These are phyloP conservation scores for Stigmatopora argus DNA, from an alignment of 2,113 vertebrate genomes.

Conservation along the genomic window DNA sequence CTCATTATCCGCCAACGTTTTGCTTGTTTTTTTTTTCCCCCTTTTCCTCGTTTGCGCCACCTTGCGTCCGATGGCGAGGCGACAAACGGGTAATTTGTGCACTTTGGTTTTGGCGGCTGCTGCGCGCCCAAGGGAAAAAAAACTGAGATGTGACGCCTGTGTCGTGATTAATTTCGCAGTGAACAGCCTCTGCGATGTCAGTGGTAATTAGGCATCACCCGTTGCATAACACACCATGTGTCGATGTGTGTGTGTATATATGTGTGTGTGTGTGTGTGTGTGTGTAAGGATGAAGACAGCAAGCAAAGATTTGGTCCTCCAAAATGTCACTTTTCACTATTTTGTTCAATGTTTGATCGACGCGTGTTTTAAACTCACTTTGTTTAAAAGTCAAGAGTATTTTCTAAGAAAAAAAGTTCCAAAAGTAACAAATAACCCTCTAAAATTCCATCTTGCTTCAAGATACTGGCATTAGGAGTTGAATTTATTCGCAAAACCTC, in stretches of 20 bases:
- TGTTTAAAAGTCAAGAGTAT: too few species aligned
- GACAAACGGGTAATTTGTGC: conserved; percentile 48
- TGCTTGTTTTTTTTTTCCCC: conserved; percentile 5
- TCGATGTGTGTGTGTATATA: conserved; percentile 45
- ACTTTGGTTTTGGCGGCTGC: conserved; percentile 62
- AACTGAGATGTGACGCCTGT: conserved; percentile 66
- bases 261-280: conserved; percentile 5
- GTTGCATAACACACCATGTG: conserved; percentile 77
- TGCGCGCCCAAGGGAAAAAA: conserved; percentile 60
- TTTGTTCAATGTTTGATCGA: too few species aligned
- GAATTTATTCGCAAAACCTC: too few species aligned
- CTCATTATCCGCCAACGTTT: conserved; percentile 18
- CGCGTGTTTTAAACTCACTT: too few species aligned
- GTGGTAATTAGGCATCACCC: conserved; percentile 75
- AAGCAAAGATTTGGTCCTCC: conserved; percentile 13
- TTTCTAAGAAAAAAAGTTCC: too few species aligned
- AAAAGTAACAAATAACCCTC: too few species aligned
- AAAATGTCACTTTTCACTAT: not conserved
- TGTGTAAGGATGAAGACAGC: conserved; percentile 15
- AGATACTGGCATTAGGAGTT: too few species aligned
- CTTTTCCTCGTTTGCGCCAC: conserved; percentile 2
- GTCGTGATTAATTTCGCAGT: conserved; percentile 76
- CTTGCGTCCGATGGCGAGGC: conserved; percentile 1
- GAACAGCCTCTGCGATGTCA: conserved; percentile 74
- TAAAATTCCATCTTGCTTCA: too few species aligned